Evolutionary conservation across 2,888 invertebrate species (phyloP).

Genomic region (Emmelina monodactyla): DNA sequence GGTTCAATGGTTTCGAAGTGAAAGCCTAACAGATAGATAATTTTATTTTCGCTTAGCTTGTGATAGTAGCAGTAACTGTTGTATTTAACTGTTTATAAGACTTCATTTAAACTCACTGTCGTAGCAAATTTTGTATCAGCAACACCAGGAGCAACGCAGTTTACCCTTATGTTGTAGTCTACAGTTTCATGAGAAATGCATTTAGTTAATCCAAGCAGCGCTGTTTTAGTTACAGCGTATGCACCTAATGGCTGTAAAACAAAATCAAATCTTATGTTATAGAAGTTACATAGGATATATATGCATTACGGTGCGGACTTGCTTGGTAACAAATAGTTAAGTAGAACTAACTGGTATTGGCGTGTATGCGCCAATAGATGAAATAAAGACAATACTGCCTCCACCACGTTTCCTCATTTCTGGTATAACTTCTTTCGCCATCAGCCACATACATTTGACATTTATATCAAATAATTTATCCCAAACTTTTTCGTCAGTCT

Average conservation of each 20-base stretch:
- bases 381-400: constrained; percentile 86
- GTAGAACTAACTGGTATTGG: constrained; percentile 47
- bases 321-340: not conserved
- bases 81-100: constrained; percentile 64
- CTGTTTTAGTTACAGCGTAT: constrained; percentile 94
- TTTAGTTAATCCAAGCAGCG: constrained; percentile 88
- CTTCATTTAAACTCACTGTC: constrained; percentile 70
- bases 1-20: no score
- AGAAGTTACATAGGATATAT: no score
- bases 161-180: constrained; percentile 86
- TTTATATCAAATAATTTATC: constrained; percentile 97
- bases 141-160: constrained; percentile 92
- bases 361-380: constrained; percentile 87
- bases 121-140: constrained; percentile 89
- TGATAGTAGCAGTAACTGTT: no score
- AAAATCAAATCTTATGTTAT: no score
- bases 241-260: constrained; percentile 82
- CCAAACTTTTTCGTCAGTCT: constrained; percentile 84
- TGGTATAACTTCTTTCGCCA: constrained; percentile 89
- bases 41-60: no score
- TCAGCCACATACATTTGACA: constrained; percentile 86
- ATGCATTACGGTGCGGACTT: no score
- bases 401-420: constrained; percentile 78
- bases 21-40: no score
- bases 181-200: constrained; percentile 81